Percentiles rank a stretch among this genome's conserved stretches.
Conservation (phyloP, 2,113 vertebrate species). For the Actinemys pallida region DNA sequence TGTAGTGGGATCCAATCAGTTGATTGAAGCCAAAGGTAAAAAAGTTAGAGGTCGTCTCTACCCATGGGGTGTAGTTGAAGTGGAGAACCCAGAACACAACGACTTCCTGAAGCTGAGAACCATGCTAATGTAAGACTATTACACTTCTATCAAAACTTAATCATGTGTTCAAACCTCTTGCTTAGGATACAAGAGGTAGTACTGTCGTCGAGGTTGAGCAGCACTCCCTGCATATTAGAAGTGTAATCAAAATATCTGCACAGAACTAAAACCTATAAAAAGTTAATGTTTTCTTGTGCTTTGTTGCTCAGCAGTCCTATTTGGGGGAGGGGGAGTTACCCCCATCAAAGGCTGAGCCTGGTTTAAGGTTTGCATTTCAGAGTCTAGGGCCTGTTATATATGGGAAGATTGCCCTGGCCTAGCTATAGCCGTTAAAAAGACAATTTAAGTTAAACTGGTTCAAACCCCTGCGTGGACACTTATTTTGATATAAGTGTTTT, state of each 20-base stretch:
- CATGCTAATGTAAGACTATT: conserved; percentile 94
- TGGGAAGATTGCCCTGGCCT: not conserved
- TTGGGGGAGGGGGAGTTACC: too few relatives aligned
- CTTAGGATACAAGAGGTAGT: not conserved
- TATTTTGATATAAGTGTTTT: not conserved
- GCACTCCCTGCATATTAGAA: not conserved
- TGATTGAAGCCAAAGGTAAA: conserved; percentile 99
- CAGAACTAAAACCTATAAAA: not conserved
- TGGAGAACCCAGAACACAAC: conserved; percentile 98
- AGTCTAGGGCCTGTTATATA: not conserved
- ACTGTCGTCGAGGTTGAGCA: not conserved
- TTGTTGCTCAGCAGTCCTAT: not conserved
- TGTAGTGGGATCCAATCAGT: conserved; percentile 97
- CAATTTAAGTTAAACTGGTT: not conserved
- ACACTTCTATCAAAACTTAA: not conserved
- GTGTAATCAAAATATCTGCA: not conserved
- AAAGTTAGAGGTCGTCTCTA: conserved; percentile 97
- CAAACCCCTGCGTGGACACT: not conserved
- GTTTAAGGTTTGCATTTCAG: not conserved
- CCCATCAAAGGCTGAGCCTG: not conserved
- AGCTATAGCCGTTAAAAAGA: not conserved
- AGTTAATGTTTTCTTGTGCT: not conserved
- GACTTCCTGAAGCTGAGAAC: conserved; percentile 98
- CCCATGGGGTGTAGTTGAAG: conserved; percentile 98
- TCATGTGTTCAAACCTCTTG: not conserved